phyloP scores from a whole-genome alignment of 2,888 invertebrate species.

The Craniophora ligustri region DNA sequence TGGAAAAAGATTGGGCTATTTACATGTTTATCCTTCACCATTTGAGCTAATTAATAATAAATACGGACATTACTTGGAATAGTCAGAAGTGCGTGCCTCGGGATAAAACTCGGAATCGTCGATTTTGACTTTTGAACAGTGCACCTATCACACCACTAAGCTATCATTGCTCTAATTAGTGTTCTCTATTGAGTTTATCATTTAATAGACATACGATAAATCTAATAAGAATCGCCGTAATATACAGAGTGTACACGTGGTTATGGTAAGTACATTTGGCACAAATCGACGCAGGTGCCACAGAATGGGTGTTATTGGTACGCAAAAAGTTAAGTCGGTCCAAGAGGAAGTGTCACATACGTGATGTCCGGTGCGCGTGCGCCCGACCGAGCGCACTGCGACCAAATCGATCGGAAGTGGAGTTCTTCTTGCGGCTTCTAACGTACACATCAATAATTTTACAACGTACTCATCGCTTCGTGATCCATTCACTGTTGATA shows the following conservation, averaged over 20 bases:
- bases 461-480: slow-evolving; percentile 28
- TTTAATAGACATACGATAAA: too few relatives aligned
- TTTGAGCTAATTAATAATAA: too few relatives aligned
- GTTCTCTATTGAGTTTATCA: too few relatives aligned
- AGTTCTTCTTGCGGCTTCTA: slow-evolving; percentile 54
- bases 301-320: slow-evolving; percentile 46
- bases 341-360: slow-evolving; percentile 74
- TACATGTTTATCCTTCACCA: too few relatives aligned
- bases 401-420: slow-evolving; percentile 72
- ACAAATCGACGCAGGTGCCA: slow-evolving; percentile 32
- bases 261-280: slow-evolving; percentile 27
- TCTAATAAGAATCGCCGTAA: too few relatives aligned
- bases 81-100: too few relatives aligned
- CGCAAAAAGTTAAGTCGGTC: slow-evolving; percentile 61
- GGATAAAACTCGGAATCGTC: too few relatives aligned
- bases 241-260: slow-evolving; percentile 26
- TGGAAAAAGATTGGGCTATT: too few relatives aligned
- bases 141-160: too few relatives aligned
- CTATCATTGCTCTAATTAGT: too few relatives aligned
- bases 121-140: too few relatives aligned
- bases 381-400: slow-evolving; percentile 60
- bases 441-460: slow-evolving; percentile 41
- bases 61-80: too few relatives aligned
- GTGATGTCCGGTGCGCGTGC: slow-evolving; percentile 76
- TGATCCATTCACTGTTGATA: slow-evolving; percentile 5